Conservation (phyloP, 2,113 vertebrate genomes). For the Gymnarchus niloticus region DNA sequence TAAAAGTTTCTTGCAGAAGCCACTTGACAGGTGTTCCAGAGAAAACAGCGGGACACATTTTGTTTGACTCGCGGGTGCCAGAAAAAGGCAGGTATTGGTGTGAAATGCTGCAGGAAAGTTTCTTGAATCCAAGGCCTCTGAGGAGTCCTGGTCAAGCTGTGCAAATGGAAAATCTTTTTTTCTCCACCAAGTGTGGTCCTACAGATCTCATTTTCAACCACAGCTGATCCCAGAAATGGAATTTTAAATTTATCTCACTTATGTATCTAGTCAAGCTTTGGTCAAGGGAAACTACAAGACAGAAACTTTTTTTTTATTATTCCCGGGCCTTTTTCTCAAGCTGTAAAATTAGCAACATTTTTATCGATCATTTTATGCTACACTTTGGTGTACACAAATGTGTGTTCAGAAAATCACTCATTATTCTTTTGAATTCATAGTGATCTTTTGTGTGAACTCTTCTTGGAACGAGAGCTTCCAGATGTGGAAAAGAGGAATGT, state of each 20-base stretch:
- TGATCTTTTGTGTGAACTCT: too few relatives aligned
- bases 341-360: background rate
- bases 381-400: too few relatives aligned
- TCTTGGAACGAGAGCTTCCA: too few relatives aligned
- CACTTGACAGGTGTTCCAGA: background rate
- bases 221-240: background rate
- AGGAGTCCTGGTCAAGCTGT: background rate
- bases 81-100: background rate
- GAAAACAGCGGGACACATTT: background rate
- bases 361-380: too few relatives aligned
- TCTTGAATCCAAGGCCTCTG: background rate
- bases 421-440: too few relatives aligned
- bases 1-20: background rate
- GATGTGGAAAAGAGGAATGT: too few relatives aligned
- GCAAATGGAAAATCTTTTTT: background rate
- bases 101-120: background rate
- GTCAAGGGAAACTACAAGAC: background rate
- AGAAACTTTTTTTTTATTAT: background rate
- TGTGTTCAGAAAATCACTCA: too few relatives aligned
- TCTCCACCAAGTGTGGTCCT: background rate
- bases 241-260: background rate
- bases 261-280: background rate
- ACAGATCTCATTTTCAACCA: background rate
- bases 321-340: too few relatives aligned
- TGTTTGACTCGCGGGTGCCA: background rate